Base-by-base conservation (phyloP, 92 coral and sea anemone species). In the Pocillopora meandrina region DNA sequence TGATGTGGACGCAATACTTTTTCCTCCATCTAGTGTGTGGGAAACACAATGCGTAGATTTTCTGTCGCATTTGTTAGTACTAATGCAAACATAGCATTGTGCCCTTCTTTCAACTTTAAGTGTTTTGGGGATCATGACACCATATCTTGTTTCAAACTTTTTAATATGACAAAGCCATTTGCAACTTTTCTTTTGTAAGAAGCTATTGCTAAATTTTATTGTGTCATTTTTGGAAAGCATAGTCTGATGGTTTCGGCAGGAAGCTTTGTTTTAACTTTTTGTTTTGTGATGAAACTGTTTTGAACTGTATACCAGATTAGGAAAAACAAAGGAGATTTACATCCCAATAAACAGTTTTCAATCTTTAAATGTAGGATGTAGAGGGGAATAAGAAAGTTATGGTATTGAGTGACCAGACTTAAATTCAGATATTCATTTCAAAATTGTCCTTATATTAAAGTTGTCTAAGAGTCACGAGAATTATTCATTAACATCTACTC, bases 121-220 rank as follows among this genome's bases (percentile, higher is more conserved):
- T 49, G 60, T 7, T 33, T 72, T 72, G 16, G 9, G 26, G 1
- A 72, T 19, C 23, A 9, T 52, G 61, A 72, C 76, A 72, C n/a
- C 31, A 72, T 72, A 72, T 72, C 61, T 26, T 47, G 33, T 72
- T 72, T 47, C 76, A 16, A 72, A 72, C 4, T 31, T 71, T 12
- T 12, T 15, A 16, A 18, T 17, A 8, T 4, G n/a, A 19, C 8
- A 17, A 52, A 47, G 76, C 3, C 76, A 52, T 72, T 42, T 72
- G 76, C 52, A 72, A 72, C 42, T 72, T 72, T 71, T 19, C 14
- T 36, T 9, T 71, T 71, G 61, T 33, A 47, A 72, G 13, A 72
- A 19, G 55, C 49, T 12, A 72, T 9, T 72, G 76, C 42, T 47
- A 19, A 52, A 72, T 47, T 47, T 72, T 17, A 11, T 72, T 71